phyloP scores from a whole-genome alignment of 2,113 vertebrate species.

The Chitala chitala region DNA sequence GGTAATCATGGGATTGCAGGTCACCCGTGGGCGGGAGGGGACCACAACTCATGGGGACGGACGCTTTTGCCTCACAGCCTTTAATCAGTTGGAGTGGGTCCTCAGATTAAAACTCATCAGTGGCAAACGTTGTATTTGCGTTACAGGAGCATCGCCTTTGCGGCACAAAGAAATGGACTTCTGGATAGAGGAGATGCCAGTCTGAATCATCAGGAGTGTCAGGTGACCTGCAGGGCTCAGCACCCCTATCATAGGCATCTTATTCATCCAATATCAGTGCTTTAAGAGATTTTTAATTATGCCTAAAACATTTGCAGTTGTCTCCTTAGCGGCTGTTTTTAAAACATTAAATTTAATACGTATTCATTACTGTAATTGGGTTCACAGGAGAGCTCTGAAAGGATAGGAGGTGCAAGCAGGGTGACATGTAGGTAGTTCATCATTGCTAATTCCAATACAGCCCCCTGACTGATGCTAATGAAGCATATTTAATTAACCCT shows the following conservation, averaged over 20 bases:
- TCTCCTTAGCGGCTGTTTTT: slow-evolving; percentile 27
- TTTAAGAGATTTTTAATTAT: slow-evolving; percentile 6
- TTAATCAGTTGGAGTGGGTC: slow-evolving; percentile 37
- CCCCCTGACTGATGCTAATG: slow-evolving; percentile 14
- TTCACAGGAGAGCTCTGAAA: slow-evolving; percentile 18
- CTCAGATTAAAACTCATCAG: slow-evolving; percentile 33
- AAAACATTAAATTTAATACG: slow-evolving; percentile 35
- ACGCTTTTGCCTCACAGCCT: slow-evolving; percentile 17
- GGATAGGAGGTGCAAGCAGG: neutral
- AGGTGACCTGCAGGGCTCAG: neutral
- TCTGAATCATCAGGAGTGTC: neutral
- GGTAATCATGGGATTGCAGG: slow-evolving; percentile 53
- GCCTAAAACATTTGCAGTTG: slow-evolving; percentile 27
- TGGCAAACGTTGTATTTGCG: slow-evolving; percentile 29
- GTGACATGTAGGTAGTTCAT: neutral
- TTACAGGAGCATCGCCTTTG: slow-evolving; percentile 16
- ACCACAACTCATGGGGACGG: slow-evolving; percentile 15
- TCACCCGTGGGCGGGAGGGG: slow-evolving; percentile 26
- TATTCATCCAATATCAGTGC: neutral
- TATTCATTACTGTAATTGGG: slow-evolving; percentile 43
- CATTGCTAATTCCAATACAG: neutral
- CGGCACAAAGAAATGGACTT: neutral
- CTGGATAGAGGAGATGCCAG: neutral
- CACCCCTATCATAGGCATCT: neutral
- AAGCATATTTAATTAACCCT: slow-evolving; percentile 24